A percentile compares a stretch with the other conserved stretches of the same genome.
Evolutionary conservation across 2,797 vertebrate species (phyloP).

Genomic region (Clarias platycephalus): DNA sequence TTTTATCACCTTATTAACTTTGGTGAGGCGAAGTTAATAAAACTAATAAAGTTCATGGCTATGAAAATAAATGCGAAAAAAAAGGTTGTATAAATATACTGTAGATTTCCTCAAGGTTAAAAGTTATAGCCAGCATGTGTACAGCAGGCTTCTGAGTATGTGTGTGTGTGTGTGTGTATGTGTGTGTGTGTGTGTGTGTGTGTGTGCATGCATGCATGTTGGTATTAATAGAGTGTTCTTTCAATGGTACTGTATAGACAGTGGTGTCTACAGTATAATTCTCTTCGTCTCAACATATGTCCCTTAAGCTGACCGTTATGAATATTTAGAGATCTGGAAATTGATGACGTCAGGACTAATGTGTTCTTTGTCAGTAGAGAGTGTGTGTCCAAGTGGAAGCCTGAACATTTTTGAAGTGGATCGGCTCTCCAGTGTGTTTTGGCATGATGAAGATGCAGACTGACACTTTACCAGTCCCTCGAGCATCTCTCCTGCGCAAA

Average conservation of each 20-base stretch:
- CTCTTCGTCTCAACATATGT: background rate
- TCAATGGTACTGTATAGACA: too few species aligned
- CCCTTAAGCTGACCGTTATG: background rate
- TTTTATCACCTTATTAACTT: background rate
- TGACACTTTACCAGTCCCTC: conserved; percentile 32
- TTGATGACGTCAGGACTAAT: background rate
- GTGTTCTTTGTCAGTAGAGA: background rate
- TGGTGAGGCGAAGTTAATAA: background rate
- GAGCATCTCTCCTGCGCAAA: conserved; percentile 15
- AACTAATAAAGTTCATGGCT: background rate
- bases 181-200: background rate
- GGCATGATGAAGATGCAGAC: conserved; percentile 29
- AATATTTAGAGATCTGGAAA: background rate
- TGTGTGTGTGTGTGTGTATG: background rate
- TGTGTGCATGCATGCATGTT: background rate
- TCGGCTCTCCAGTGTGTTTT: conserved; percentile 19
- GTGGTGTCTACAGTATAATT: background rate
- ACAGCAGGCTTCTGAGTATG: background rate
- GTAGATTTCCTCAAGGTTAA: background rate
- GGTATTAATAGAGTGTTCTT: background rate
- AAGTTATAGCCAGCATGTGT: background rate
- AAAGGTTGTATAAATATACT: background rate
- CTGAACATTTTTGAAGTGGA: conserved; percentile 25
- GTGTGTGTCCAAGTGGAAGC: conserved; percentile 23
- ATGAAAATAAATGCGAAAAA: background rate